Conservation (phyloP, 2,797 vertebrate genomes). For the Hipposideros larvatus region DNA sequence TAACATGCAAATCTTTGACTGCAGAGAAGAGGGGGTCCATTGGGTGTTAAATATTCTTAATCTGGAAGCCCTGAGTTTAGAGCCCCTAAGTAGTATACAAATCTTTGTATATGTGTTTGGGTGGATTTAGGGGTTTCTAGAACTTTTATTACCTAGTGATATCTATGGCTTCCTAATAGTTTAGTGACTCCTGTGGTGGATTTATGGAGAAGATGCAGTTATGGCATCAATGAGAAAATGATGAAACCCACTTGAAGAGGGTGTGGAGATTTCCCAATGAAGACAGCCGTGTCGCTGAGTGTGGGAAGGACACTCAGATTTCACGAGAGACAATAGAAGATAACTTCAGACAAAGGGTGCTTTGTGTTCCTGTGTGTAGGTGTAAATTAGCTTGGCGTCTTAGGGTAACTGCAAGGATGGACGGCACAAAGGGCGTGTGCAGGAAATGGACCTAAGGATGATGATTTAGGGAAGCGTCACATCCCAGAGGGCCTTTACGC, state of each 20-base stretch:
- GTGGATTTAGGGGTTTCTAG: background rate
- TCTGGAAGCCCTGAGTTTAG: background rate
- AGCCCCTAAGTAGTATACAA: background rate
- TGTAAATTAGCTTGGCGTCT: background rate
- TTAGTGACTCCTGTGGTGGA: rapidly evolving
- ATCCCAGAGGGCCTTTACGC: rapidly evolving
- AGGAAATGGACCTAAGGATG: background rate
- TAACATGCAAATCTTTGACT: background rate
- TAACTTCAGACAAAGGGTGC: background rate
- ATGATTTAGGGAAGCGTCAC: too few relatives aligned
- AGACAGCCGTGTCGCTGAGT: background rate
- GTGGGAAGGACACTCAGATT: background rate
- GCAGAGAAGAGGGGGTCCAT: too few relatives aligned
- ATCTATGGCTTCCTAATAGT: rapidly evolving
- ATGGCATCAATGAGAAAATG: background rate
- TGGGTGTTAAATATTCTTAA: too few relatives aligned
- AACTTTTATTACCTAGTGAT: background rate
- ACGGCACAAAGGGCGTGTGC: rapidly evolving
- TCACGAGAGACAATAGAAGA: background rate
- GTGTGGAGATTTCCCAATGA: rapidly evolving
- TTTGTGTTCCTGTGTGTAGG: rapidly evolving
- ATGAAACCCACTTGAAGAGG: background rate
- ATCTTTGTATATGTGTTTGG: background rate
- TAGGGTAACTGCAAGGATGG: background rate
- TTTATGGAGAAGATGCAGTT: background rate